Conservation (phyloP, 2,888 invertebrate genomes). For the Masnerella sp. region DNA sequence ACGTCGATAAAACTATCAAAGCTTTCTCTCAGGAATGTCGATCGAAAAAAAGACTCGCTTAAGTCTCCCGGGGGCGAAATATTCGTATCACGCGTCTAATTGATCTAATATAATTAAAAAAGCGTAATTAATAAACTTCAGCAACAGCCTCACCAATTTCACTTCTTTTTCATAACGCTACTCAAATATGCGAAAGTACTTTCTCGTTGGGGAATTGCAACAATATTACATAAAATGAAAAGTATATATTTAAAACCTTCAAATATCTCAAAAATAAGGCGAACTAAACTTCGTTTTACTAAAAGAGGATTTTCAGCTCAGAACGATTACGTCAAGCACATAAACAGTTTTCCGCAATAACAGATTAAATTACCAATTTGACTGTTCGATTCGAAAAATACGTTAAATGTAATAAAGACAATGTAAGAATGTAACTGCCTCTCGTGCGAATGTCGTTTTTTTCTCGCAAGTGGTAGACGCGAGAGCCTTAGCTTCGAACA, state of each 20-base stretch:
- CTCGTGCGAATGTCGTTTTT: slow-evolving; percentile 11
- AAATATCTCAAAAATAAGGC: too few relatives aligned
- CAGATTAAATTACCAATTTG: slow-evolving; percentile 13
- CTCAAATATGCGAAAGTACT: slow-evolving; percentile 43
- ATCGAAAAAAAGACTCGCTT: slow-evolving; percentile 8
- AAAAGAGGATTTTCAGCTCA: too few relatives aligned
- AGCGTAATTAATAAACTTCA: slow-evolving; percentile 47
- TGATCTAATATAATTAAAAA: slow-evolving; percentile 36
- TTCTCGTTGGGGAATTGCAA: slow-evolving; percentile 46
- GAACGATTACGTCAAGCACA: too few relatives aligned
- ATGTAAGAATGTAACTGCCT: too few relatives aligned
- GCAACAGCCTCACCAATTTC: slow-evolving; percentile 36
- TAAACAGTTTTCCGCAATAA: slow-evolving; percentile 25
- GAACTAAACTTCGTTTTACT: too few relatives aligned
- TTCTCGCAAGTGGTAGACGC: slow-evolving; percentile 15
- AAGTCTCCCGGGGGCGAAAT: slow-evolving; percentile 11
- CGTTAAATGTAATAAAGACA: too few relatives aligned
- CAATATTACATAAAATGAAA: slow-evolving; percentile 44
- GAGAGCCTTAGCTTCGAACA: slow-evolving; percentile 27
- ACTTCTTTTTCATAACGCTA: slow-evolving; percentile 45
- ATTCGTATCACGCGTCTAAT: slow-evolving; percentile 34
- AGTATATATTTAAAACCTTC: slow-evolving; percentile 25
- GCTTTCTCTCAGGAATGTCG: slow-evolving; percentile 36
- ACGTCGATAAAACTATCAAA: slow-evolving; percentile 40
- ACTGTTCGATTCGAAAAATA: too few relatives aligned